Evolutionary conservation across 2,113 vertebrate species (phyloP), one percentile per base, ranked within the genome.

Genomic region (Sander lucioperca): DNA sequence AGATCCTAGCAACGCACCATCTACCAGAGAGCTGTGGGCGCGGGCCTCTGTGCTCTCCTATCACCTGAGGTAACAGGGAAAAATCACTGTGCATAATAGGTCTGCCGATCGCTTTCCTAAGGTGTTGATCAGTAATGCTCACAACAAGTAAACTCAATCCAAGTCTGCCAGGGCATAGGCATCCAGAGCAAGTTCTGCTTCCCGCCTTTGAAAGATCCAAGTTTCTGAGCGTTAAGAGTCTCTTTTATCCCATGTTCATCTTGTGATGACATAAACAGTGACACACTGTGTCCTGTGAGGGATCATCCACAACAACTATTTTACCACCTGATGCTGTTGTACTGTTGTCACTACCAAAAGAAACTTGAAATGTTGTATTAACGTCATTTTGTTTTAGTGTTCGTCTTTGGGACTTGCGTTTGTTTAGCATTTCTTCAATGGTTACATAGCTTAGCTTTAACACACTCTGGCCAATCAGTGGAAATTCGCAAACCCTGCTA

Each of bases 61-160:
- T 90, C 91, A 91, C 89, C 88, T 91, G 87, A 91, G 90, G 90
- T 91, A 86, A 85, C 67, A 14, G 63, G 77, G 51, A 63, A 85
- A 91, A 88, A 93, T 92, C 83, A 86, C 83, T 89, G 91, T 87
- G 89, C 81, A 94, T 95, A 94, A 94, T 93, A 92, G 90, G 89
- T 92, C 91, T 91, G 89, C 84, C 91, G 80, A 94, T 94, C 94
- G 89, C 91, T 93, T 83, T 89, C 91, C 92, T 91, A 81, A 82
- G 88, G 92, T 89, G 92, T 93, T 86, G 91, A 94, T 93, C 90
- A 84, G 93, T 80, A 82, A 92, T 51, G 89, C 88, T 90, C 89
- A 82, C 90, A 91, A 91, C 89, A 89, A 90, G 80, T 87, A 78
- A 91, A 89, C 66, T 84, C 79, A 73, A 73, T 79, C 69, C 54